phyloP scores from a whole-genome alignment of 2,888 invertebrate genomes.

The Dione juno region DNA sequence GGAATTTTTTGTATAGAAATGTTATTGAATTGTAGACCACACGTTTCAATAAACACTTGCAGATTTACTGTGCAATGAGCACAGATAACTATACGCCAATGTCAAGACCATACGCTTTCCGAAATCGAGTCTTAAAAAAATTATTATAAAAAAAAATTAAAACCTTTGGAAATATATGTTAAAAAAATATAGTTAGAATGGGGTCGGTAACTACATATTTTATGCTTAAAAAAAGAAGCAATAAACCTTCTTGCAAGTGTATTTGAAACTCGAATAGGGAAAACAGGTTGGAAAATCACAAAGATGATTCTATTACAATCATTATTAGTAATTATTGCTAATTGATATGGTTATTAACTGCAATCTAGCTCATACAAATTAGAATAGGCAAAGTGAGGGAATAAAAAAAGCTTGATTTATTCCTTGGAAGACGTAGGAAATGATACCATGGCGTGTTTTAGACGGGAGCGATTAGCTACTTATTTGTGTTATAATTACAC shows the following conservation, averaged over 20 bases:
- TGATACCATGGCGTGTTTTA: not conserved
- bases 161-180: too few species aligned
- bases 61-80: too few species aligned
- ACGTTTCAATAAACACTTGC: not conserved
- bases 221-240: not conserved
- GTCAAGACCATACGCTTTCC: too few species aligned
- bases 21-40: not conserved
- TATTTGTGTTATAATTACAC: too few species aligned
- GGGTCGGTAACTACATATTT: too few species aligned
- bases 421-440: too few species aligned
- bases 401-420: not conserved
- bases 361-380: constrained; percentile 15
- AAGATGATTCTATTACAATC: not conserved
- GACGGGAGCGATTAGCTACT: too few species aligned
- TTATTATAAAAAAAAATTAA: too few species aligned
- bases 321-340: constrained; percentile 10
- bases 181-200: too few species aligned
- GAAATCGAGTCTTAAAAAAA: too few species aligned
- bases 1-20: constrained; percentile 1
- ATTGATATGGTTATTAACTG: constrained; percentile 22
- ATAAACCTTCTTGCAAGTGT: not conserved
- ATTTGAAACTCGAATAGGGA: constrained; percentile 1
- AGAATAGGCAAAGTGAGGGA: not conserved
- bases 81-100: too few species aligned
- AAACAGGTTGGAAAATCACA: constrained; percentile 7